Evolutionary conservation across 1,140 invertebrate species (phyloP).

Genomic region (Papilio xuthus): DNA sequence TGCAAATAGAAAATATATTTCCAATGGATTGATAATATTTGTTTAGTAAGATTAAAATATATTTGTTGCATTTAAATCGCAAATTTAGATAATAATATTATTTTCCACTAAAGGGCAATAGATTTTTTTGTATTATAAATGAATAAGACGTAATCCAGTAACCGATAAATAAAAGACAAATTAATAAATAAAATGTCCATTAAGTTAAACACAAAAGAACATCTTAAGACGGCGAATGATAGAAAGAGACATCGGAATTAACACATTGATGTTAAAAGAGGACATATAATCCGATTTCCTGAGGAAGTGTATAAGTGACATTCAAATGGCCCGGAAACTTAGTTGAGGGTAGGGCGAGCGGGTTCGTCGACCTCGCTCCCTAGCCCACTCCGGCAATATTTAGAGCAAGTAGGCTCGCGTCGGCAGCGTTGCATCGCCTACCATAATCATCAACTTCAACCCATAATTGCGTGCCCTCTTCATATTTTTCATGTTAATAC

Average conservation of each 20-base stretch:
- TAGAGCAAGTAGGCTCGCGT: slow-evolving; percentile 74
- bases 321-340: slow-evolving; percentile 60
- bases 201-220: background rate
- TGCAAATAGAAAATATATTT: background rate
- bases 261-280: background rate
- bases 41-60: background rate
- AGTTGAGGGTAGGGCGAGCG: slow-evolving; percentile 57
- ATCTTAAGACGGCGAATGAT: background rate
- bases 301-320: slow-evolving; percentile 43
- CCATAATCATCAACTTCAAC: slow-evolving; percentile 74
- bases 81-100: background rate
- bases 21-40: background rate
- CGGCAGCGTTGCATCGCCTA: slow-evolving; percentile 72
- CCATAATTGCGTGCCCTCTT: slow-evolving; percentile 62
- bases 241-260: background rate
- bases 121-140: background rate
- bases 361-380: slow-evolving; percentile 73
- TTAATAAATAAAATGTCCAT: background rate
- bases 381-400: slow-evolving; percentile 77
- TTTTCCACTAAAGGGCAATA: background rate
- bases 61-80: background rate
- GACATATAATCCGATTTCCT: slow-evolving; percentile 20
- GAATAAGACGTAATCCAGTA: background rate
- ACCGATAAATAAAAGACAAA: background rate
- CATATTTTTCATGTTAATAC: slow-evolving; percentile 39